Evolutionary conservation across 2,888 invertebrate genomes (phyloP).

Genomic region (Tachina lurida): DNA sequence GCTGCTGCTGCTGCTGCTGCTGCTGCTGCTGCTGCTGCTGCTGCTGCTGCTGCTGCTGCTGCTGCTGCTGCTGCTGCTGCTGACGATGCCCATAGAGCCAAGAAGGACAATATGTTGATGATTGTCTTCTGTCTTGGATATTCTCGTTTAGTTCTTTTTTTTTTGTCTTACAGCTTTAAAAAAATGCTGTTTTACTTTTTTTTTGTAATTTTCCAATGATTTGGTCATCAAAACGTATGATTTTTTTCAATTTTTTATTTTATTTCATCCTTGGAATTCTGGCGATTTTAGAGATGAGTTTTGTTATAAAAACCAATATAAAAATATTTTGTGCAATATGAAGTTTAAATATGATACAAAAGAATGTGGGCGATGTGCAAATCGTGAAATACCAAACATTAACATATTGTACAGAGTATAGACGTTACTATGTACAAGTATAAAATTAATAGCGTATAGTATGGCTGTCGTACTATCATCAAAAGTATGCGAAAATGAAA

Average conservation of each 20-base stretch:
- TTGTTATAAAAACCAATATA: not conserved
- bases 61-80: slow-evolving; percentile 26
- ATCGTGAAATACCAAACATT: slow-evolving; percentile 16
- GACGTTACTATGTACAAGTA: too few species aligned
- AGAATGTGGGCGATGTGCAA: not conserved
- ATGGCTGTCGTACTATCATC: too few species aligned
- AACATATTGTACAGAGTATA: not conserved
- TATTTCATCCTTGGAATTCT: slow-evolving; percentile 31
- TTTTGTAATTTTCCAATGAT: slow-evolving; percentile 46
- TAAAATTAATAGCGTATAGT: too few species aligned
- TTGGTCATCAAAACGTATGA: slow-evolving; percentile 36
- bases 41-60: slow-evolving; percentile 26
- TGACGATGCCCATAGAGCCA: not conserved
- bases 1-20: slow-evolving; percentile 21
- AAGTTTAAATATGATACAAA: not conserved
- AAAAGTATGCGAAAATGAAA: too few species aligned
- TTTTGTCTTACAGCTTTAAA: not conserved
- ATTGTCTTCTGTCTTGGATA: not conserved
- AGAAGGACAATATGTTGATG: not conserved
- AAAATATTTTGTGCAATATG: slow-evolving; percentile 10
- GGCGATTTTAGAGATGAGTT: not conserved
- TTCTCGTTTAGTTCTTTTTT: not conserved
- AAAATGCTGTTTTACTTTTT: slow-evolving; percentile 23
- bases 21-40: slow-evolving; percentile 22
- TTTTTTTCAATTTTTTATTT: slow-evolving; percentile 28